Percentiles rank a stretch among this genome's conserved stretches.
These are phyloP conservation scores for Thera obeliscata DNA, from an alignment of 2,888 invertebrate species.

Conservation along the genomic window DNA sequence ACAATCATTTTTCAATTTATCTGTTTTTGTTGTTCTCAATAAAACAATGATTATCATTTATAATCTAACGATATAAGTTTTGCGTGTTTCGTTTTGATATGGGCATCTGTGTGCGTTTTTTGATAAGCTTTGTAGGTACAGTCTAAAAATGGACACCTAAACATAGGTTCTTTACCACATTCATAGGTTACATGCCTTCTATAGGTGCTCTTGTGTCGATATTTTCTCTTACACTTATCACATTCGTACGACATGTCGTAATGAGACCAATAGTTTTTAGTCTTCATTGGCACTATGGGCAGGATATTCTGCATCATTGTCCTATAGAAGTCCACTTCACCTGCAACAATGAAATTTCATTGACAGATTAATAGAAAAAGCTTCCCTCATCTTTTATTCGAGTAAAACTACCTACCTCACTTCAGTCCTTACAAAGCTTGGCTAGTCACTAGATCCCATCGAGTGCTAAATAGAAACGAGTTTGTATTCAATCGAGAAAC, in stretches of 20 bases:
- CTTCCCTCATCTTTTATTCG: background rate
- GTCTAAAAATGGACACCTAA: slow-evolving; percentile 77
- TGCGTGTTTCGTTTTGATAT: slow-evolving; percentile 78
- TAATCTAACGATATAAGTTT: slow-evolving; percentile 85
- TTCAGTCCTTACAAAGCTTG: slow-evolving; percentile 8
- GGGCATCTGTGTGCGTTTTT: slow-evolving; percentile 81
- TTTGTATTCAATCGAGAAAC: slow-evolving; percentile 66
- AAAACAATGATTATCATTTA: slow-evolving; percentile 55
- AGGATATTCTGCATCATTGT: slow-evolving; percentile 79
- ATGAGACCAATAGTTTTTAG: slow-evolving; percentile 80
- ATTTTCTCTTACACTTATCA: slow-evolving; percentile 88
- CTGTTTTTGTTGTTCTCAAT: slow-evolving; percentile 31
- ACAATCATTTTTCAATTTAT: slow-evolving; percentile 57
- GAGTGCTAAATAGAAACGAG: slow-evolving; percentile 23
- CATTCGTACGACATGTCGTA: slow-evolving; percentile 82
- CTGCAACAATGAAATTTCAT: slow-evolving; percentile 74
- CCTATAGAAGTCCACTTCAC: slow-evolving; percentile 81
- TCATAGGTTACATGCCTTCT: slow-evolving; percentile 88
- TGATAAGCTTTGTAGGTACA: slow-evolving; percentile 81
- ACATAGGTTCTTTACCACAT: slow-evolving; percentile 86
- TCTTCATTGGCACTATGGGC: slow-evolving; percentile 79
- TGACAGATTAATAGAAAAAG: slow-evolving; percentile 39
- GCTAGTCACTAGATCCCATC: background rate
- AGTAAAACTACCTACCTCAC: slow-evolving; percentile 25
- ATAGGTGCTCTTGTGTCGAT: slow-evolving; percentile 89